Base-by-base conservation (phyloP, 2,797 vertebrate species). In the Sandelia bainsii region DNA sequence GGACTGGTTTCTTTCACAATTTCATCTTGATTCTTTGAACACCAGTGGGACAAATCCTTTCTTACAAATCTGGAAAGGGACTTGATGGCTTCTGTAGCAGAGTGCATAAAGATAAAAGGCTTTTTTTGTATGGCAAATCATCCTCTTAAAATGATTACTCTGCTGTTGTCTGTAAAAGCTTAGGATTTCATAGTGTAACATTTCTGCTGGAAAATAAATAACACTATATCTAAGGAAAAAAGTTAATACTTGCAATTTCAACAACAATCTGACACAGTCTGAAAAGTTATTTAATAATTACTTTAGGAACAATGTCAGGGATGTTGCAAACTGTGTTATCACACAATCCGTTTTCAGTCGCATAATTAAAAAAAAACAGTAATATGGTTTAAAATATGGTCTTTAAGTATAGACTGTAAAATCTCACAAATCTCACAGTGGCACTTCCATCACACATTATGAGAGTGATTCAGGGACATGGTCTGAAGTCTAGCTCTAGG, bases 21-120 rank as follows among this genome's bases (percentile, higher is more conserved):
- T 89, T 75, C 62, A 86, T 87, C 82, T 87, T 82, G 62, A 86
- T 81, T 76, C 79, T 85, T 81, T 80, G 61, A 89, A 85, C 68
- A 84, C 11, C 23, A 77, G 70, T 79, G 83, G 76, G 80, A 92
- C 69, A 88, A 91, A 93, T 87, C 72, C 76, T 80, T 71, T 75
- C 62, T 81, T 78, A 85, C 72, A 85, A 83, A 83, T 87, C 77
- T 77, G 81, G 65, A 88, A 69, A 76, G 70, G 51, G 71, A 83
- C 69, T 71, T 71, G 34, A 73, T 77, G 73, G 77, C 59, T 84
- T 84, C 66, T 50, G 19, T 62, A 46, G 69, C 50, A 39, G 51
- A 68, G 68, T 52, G 54, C 80, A 85, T 72, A 69, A 75, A 82
- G 76, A 87, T 81, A 76, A 84, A 76, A 82, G 34, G 61, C 20